Evolutionary conservation across 1,140 invertebrate genomes (phyloP).

Genomic region (Rhagoletis zephyria): DNA sequence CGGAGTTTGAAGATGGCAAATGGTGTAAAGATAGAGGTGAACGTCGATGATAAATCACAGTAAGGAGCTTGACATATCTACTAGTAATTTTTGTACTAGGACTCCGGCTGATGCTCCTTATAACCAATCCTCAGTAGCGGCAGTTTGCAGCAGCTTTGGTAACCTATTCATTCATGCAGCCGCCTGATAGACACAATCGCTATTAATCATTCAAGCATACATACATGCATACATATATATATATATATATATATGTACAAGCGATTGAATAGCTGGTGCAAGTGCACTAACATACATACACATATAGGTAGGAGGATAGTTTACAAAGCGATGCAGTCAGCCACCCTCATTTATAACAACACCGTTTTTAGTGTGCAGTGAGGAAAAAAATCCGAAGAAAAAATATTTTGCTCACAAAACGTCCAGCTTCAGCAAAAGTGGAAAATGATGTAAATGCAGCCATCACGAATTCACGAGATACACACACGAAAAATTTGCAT

Average conservation of each 20-base stretch:
- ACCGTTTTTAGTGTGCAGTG: not conserved
- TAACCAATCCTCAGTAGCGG: not conserved
- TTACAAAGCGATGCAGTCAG: not conserved
- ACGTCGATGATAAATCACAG: constrained; percentile 7
- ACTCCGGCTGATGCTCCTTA: not conserved
- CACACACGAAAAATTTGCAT: constrained; percentile 50
- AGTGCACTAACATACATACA: too few relatives aligned
- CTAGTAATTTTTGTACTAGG: not conserved
- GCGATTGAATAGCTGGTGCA: too few relatives aligned
- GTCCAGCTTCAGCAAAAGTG: not conserved
- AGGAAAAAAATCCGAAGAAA: not conserved
- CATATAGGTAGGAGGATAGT: not conserved
- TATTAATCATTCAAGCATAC: not conserved
- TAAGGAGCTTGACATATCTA: constrained; percentile 8
- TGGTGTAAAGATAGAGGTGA: constrained; percentile 4
- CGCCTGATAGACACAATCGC: not conserved
- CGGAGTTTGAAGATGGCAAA: not conserved
- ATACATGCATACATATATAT: not conserved
- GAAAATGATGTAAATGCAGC: not conserved
- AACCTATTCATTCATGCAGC: not conserved
- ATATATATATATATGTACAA: not conserved
- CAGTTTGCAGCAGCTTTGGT: not conserved
- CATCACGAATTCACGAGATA: constrained; percentile 39
- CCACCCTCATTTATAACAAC: not conserved
- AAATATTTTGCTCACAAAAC: not conserved